Conservation (phyloP, 2,113 vertebrate genomes). For the Hepsetus odoe region DNA sequence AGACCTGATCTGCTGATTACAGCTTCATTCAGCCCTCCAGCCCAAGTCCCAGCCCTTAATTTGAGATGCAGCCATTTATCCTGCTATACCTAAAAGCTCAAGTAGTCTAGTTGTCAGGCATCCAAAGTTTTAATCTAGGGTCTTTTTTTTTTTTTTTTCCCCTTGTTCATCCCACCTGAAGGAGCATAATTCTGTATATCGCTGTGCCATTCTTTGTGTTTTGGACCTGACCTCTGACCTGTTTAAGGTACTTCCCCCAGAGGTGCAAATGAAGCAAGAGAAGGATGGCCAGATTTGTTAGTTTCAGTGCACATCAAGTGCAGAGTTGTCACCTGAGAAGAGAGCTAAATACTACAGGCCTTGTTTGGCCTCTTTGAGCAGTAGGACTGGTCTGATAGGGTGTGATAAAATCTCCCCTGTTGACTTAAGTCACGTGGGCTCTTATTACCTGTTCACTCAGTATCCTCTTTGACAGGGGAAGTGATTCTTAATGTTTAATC, state of each 20-base stretch:
- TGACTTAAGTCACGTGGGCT: constrained; percentile 37
- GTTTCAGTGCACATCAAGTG: constrained; percentile 11
- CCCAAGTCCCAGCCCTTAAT: neutral
- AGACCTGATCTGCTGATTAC: constrained; percentile 33
- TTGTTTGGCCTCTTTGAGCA: constrained; percentile 19
- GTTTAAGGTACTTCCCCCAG: constrained; percentile 9
- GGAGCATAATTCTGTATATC: neutral
- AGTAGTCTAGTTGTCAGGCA: neutral
- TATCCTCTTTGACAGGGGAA: constrained; percentile 26
- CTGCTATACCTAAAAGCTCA: neutral
- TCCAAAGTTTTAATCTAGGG: neutral
- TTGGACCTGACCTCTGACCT: neutral
- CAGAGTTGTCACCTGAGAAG: constrained; percentile 11
- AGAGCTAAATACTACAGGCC: neutral
- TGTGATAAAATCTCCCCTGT: constrained; percentile 46
- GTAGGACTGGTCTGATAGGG: constrained; percentile 41
- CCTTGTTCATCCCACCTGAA: neutral
- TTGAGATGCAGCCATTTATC: constrained; percentile 7
- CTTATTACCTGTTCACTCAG: constrained; percentile 35
- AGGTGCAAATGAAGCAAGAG: neutral
- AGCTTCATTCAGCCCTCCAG: neutral
- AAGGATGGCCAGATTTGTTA: constrained; percentile 1
- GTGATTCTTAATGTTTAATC: neutral
- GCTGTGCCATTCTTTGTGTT: neutral
- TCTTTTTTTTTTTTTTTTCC: neutral